Conservation (phyloP, 2,113 vertebrate species). For the Silurus meridionalis region DNA sequence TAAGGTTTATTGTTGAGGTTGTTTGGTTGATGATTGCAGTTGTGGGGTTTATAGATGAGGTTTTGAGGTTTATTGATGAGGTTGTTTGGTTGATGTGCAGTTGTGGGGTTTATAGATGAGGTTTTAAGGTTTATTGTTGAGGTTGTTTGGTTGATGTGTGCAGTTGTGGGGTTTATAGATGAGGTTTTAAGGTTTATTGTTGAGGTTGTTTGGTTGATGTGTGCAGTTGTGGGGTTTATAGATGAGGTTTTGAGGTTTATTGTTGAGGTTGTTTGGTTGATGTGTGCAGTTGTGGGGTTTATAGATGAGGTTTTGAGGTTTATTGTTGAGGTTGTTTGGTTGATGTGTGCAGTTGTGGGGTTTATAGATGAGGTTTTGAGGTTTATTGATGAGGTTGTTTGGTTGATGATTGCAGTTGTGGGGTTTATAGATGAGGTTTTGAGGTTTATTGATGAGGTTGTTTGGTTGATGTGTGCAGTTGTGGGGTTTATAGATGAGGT, state of each 20-base stretch:
- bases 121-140: background rate
- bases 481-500: background rate
- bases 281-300: background rate
- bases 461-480: too few relatives aligned
- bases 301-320: background rate
- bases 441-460: background rate
- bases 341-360: background rate
- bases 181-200: background rate
- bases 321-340: background rate
- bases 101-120: too few relatives aligned
- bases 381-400: too few relatives aligned
- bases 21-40: background rate
- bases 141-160: background rate
- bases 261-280: background rate
- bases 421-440: background rate
- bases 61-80: too few relatives aligned
- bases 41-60: background rate
- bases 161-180: background rate
- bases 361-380: background rate
- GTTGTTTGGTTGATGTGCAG: background rate
- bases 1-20: background rate
- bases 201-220: background rate
- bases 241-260: background rate
- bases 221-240: background rate
- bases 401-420: background rate